These are phyloP conservation scores for Semotilus atromaculatus DNA, from an alignment of 2,797 vertebrate genomes.

Conservation along the genomic window DNA sequence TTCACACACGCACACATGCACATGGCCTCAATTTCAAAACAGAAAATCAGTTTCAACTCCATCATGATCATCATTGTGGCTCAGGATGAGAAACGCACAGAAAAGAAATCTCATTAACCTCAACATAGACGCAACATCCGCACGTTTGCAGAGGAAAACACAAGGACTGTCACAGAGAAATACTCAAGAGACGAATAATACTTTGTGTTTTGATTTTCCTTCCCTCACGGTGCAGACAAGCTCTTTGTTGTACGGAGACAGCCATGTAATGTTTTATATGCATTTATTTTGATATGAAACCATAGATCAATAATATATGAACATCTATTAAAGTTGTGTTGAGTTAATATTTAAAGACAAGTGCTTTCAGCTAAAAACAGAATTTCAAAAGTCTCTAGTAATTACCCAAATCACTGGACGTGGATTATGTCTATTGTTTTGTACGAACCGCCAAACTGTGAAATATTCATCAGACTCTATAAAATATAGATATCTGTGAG, in stretches of 20 bases:
- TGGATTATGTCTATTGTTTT: conserved; percentile 12
- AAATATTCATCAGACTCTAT: conserved; percentile 28
- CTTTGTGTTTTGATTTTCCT: neutral
- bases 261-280: neutral
- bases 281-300: conserved; percentile 1
- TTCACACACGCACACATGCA: neutral
- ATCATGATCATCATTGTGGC: conserved; percentile 28
- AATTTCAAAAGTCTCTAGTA: neutral
- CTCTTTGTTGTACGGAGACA: neutral
- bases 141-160: conserved; percentile 47
- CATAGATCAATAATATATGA: conserved; percentile 26
- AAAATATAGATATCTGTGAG: neutral
- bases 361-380: conserved; percentile 5
- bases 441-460: neutral
- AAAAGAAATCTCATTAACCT: conserved; percentile 55
- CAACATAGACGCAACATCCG: conserved; percentile 29
- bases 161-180: neutral
- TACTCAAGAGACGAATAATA: conserved; percentile 10
- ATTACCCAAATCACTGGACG: conserved; percentile 32
- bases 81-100: conserved; percentile 32
- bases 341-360: conserved; percentile 36
- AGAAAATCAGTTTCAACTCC: conserved; percentile 34
- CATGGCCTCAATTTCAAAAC: conserved; percentile 45
- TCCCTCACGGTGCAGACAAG: neutral
- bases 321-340: conserved; percentile 32